Base-by-base conservation (phyloP, 2,888 invertebrate species). In the Epistrophe grossulariae region DNA sequence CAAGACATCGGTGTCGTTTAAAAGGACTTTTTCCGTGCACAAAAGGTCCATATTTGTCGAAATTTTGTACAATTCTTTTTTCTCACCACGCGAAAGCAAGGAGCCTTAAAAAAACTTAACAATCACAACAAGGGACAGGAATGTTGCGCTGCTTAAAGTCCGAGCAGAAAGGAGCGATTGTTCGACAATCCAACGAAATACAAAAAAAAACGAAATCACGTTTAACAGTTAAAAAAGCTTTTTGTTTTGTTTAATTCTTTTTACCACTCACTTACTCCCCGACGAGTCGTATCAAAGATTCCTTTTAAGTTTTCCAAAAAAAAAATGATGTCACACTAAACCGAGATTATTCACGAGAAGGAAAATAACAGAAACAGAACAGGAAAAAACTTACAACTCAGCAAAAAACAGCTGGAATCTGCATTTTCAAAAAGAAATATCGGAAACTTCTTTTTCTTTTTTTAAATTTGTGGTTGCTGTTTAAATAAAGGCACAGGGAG, bases 11-110 rank as follows among this genome's bases (percentile, higher is more conserved):
- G 89, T 89, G 89, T 91, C 91, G 83, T 90, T 90, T 89, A 94
- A 93, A 91, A 93, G 93, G 91, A 94, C 94, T 90, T 94, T 94
- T 93, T 94, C 94, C 91, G 94, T 94, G 91, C 94, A 94, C 92
- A 94, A 92, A 92, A 94, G 93, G 93, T 94, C 94, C 94, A 94
- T 94, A 87, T 88, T 90, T 81, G 28, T 62, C 68, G 70, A 28
- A 45, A 81, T 70, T 55, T 52, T 45, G 13, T 8, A 40, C 24
- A 52, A 52, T 35, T 48, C 48, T 60, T 45, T 62, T 45, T 50
- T 17, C 31, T 35, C 43, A 38, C 50, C 45, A 68, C 70, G 28
- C 70, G 38, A 24, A 55, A 19, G 57, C 9, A 24, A 24, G 7
- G 35, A 35, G 31, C 8, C 35, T 11, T 57, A 43, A 60, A 60